phyloP scores from a whole-genome alignment of 2,113 vertebrate species.

The Cygnus atratus region DNA sequence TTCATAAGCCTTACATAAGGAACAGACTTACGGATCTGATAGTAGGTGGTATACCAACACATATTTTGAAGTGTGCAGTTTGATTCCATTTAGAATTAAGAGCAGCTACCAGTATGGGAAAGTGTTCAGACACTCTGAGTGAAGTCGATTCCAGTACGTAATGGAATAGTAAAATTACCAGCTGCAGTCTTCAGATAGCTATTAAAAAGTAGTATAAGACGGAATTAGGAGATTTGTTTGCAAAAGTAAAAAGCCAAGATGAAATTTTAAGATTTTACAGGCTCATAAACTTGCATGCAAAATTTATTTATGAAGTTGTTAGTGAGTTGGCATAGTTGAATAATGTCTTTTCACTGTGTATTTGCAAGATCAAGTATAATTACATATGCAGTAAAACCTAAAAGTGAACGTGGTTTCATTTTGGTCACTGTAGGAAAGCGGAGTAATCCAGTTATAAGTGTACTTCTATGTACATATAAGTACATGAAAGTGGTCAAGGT shows the following conservation, averaged over 20 bases:
- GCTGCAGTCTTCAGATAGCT: background rate
- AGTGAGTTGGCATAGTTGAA: background rate
- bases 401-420: background rate
- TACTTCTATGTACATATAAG: background rate
- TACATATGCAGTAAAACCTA: background rate
- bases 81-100: background rate
- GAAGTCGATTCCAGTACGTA: background rate
- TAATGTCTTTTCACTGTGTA: background rate
- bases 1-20: background rate
- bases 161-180: background rate
- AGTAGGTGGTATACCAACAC: background rate
- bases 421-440: background rate
- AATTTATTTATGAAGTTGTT: background rate
- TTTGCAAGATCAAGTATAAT: background rate
- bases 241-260: background rate
- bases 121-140: background rate
- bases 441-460: background rate
- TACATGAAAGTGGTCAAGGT: background rate
- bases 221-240: background rate
- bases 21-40: background rate
- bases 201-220: background rate
- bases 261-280: background rate
- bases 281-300: background rate
- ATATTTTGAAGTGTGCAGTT: background rate
- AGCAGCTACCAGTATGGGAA: background rate